Conservation (phyloP, 2,888 invertebrate genomes). For the Actias luna region DNA sequence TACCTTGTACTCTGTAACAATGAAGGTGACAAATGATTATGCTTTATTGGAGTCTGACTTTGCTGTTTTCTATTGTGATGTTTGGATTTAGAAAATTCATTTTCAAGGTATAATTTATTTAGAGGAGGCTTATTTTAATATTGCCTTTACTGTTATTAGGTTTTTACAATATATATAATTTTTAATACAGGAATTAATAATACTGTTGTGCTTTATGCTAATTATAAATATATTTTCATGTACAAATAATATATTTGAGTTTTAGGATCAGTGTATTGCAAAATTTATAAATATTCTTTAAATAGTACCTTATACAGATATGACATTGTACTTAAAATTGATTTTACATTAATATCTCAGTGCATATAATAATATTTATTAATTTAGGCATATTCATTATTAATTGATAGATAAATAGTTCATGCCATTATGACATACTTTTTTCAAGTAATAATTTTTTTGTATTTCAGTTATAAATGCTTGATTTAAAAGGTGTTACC, state of each 20-base stretch:
- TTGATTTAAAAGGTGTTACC: too few species aligned
- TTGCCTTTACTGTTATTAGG: too few species aligned
- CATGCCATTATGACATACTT: too few species aligned
- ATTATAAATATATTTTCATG: not conserved
- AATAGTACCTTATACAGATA: too few species aligned
- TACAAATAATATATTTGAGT: not conserved
- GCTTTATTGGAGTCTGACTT: slow-evolving; percentile 21
- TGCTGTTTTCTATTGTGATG: slow-evolving; percentile 49
- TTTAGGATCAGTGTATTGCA: not conserved
- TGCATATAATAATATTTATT: too few species aligned
- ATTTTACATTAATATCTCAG: too few species aligned
- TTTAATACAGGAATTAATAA: not conserved
- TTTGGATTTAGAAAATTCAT: slow-evolving; percentile 57
- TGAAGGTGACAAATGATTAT: slow-evolving; percentile 43
- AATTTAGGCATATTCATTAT: too few species aligned
- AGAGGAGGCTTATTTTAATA: too few species aligned
- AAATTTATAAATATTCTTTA: not conserved
- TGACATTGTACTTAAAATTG: too few species aligned
- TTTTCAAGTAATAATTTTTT: too few species aligned
- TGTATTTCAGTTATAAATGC: too few species aligned
- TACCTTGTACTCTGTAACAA: slow-evolving; percentile 35
- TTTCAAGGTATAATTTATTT: slow-evolving; percentile 48
- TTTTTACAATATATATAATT: not conserved
- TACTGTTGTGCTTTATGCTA: not conserved
- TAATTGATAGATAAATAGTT: too few species aligned